Base-by-base conservation (phyloP, 2,113 vertebrate species). In the Anarrhichthys ocellatus region DNA sequence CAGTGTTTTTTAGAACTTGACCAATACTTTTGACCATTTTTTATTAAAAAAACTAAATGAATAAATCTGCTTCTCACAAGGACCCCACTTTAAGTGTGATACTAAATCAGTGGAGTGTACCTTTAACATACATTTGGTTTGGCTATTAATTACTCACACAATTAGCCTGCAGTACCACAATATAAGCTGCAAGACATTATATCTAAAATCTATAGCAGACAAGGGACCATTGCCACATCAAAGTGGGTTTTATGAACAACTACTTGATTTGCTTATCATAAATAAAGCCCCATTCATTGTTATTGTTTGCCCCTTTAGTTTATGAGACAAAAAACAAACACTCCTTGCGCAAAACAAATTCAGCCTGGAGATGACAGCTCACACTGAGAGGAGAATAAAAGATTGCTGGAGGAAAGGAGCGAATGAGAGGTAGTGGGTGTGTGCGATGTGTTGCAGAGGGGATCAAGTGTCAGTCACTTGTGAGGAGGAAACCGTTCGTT, bases 401-500 rank as follows among this genome's bases (percentile, higher is more conserved):
- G 84, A 80, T 24, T 73, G 50, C 27, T 44, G 46, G 29, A 46
- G 62, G 29, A 54, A 56, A 15, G 29, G 17, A 66, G 73, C 58
- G 22, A 65, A 71, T 14, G 15, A 24, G 36, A 32, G 42, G 72
- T 13, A 9, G 42, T 44, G 22, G 10, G n/a, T 15, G 61, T 40
- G 44, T 62, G 73, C 14, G 50, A 48, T 63, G 58, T 64, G 75
- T 70, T 78, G 72, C 72, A 14, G 27, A 71, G 22, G 56, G 74
- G 72, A 83, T 84, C 52, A 3, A 76, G 73, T 84, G 70, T 82
- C 88, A 84, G 77, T 82, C 34, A 65, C 61, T 78, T 58, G 38
- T 80, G 63, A 62, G 68, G 62, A 66, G n/a, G 40, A 42, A 74
- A 29, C 5, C 11, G 63, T 6, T 86, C 6, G 5, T 80, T 86